Base-by-base conservation (phyloP, 2,113 vertebrate genomes). In the Actenoides hombroni region DNA sequence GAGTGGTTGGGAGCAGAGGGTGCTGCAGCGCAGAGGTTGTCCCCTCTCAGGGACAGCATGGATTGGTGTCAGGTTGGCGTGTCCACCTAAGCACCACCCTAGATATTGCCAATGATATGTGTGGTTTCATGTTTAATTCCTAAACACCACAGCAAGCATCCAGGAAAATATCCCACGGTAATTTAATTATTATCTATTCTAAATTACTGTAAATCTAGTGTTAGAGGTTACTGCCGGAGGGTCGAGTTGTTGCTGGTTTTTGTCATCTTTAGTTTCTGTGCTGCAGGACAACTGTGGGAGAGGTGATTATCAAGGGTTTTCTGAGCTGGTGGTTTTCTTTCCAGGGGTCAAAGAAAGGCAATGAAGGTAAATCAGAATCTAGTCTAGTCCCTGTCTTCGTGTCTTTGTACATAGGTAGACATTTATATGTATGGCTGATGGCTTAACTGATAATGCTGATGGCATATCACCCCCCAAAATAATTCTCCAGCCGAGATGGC, bases 391-490 rank as follows among this genome's bases (percentile, higher is more conserved):
- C 59, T 88, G 56, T 88, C 57, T 92, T 85, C 60, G 61, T 78
- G 69, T 79, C 85, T 93, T 83, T 90, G 64, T 74, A 63, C 46
- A 63, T 75, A 74, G 53, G 46, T 53, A 86, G 75, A 33, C 63
- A 80, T 91, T 85, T 80, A 56, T 95, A 85, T 63, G 87, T 80
- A 40, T 76, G 91, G 86, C 70, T 83, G 81, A 91, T 97, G 91
- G 73, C 88, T 89, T 86, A 78, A 75, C 64, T 78, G 86, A 95
- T 95, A 92, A 88, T 35, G 80, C 86, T 92, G 86, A 79, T 94
- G 91, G 81, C 65, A 17, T 70, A 79, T 91, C 57, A 28, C 80
- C 81, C 68, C 70, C 78, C 78, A 68, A 92, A 96, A 95, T 77
- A 93, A 88, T 90, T 83, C 90, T 91, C 54, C 40, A 75, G 89